A percentile compares a stretch with the other conserved stretches of the same genome.
phyloP scores from a whole-genome alignment of 2,797 vertebrate genomes.

The Phoxinus dragarum region DNA sequence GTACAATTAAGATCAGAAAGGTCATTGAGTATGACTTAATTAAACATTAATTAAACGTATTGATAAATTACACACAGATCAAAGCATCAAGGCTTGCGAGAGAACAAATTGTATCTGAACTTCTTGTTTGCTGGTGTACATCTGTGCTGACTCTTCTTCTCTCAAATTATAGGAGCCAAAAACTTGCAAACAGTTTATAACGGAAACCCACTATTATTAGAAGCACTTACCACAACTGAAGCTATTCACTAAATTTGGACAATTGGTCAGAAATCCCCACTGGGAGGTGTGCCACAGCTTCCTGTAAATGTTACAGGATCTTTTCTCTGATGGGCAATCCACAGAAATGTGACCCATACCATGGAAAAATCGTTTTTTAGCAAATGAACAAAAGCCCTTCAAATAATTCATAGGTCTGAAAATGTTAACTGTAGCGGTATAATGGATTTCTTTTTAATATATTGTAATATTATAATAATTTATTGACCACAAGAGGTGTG shows the following conservation, averaged over 20 bases:
- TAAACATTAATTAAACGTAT: no score
- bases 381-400: background rate
- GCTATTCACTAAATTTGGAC: constrained; percentile 1
- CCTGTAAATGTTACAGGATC: background rate
- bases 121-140: background rate
- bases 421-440: background rate
- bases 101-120: background rate
- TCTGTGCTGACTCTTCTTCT: background rate
- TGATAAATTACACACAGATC: background rate
- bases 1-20: no score
- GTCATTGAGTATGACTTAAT: background rate
- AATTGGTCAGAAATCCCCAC: background rate
- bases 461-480: background rate
- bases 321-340: background rate
- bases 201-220: constrained; percentile 22
- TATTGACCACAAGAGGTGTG: background rate
- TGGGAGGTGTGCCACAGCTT: background rate
- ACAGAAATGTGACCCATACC: background rate
- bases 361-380: background rate
- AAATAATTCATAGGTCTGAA: background rate
- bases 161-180: background rate
- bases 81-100: background rate
- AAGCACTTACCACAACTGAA: background rate
- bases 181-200: background rate
- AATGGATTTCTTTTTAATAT: background rate